phyloP scores from a whole-genome alignment of 2,113 vertebrate species.

The Chloebia gouldiae region DNA sequence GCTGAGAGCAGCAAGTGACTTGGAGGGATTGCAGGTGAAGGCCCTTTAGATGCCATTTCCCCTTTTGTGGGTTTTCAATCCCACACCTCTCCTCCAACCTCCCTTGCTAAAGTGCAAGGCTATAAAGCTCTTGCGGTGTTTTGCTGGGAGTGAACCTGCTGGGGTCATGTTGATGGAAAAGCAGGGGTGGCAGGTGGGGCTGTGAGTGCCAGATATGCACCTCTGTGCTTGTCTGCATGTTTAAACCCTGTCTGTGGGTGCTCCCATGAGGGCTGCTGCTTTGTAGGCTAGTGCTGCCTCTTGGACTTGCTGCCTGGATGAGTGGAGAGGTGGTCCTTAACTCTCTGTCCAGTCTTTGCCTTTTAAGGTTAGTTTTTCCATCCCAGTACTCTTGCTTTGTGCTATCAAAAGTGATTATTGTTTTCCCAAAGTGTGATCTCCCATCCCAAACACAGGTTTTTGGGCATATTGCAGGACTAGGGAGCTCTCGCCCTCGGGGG shows the following conservation, averaged over 20 bases:
- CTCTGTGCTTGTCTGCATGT: neutral
- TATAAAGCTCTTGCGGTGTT: neutral
- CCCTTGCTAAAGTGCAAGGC: neutral
- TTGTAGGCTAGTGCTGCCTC: neutral
- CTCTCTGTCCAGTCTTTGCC: constrained; percentile 22
- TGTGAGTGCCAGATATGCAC: neutral
- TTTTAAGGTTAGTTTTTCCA: constrained; percentile 50
- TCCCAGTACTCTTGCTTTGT: constrained; percentile 5
- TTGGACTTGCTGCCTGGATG: neutral
- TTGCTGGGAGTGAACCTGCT: neutral
- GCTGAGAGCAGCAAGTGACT: neutral
- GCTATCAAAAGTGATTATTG: neutral
- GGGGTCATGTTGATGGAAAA: neutral
- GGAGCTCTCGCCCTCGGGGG: fast-evolving
- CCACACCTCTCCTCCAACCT: neutral
- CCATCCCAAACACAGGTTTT: neutral
- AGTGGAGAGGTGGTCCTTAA: constrained; percentile 15
- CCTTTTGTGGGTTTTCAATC: neutral
- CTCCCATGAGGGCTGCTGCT: neutral
- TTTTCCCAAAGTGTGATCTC: neutral
- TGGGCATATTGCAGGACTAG: neutral
- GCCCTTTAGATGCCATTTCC: neutral
- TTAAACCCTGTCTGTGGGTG: neutral
- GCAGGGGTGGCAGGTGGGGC: fast-evolving
- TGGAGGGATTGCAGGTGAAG: neutral